Base-by-base conservation (phyloP, 2,113 vertebrate species). In the Lycaon pictus region DNA sequence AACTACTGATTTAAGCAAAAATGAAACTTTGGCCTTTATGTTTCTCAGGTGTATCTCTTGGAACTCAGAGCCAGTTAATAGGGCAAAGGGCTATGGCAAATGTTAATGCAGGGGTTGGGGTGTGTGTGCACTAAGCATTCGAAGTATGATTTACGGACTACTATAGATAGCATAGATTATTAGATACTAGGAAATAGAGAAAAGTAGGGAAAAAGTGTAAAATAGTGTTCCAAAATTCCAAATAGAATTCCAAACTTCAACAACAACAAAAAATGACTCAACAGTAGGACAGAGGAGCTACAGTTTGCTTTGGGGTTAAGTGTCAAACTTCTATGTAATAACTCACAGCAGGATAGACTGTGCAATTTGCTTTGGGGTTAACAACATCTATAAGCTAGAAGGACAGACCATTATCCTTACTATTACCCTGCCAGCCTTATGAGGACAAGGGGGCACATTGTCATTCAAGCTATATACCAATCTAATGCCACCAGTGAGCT, bases 341-440 rank as follows among this genome's bases (percentile, higher is more conserved):
- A 93, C 58, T 92, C 71, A 96, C 37, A 79, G 37, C 23, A 85
- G 11, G 16, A 88, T 27, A 22, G 37, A 55, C n/a, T 37, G 20
- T 37, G 90, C 25, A 90, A 19, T 93, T 88, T 95, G 29, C 48
- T 88, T 35, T 88, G 62, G 37, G 20, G 35, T 83, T 82, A 77
- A 53, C n/a, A 37, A 19, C 62, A 56, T 94, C 91, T 96, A 17
- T 82, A 72, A 97, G 23, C 2, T 72, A 19, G 53, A 94, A 67
- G 85, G 25, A 43, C 71, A 95, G 55, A 25, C 17, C 43, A 86
- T 87, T 85, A 67, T 82, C 63, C 25, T 92, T 86, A 60, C 11
- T 80, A 35, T 63, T 95, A 35, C 43, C 65, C 22, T 94, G 22
- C 11, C 29, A 58, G 12, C 35, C 56, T 79, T 67, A 79, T 27